Evolutionary conservation across 2,888 invertebrate genomes (phyloP), one percentile per base, ranked within the genome.

Genomic region (Pherbina coryleti): DNA sequence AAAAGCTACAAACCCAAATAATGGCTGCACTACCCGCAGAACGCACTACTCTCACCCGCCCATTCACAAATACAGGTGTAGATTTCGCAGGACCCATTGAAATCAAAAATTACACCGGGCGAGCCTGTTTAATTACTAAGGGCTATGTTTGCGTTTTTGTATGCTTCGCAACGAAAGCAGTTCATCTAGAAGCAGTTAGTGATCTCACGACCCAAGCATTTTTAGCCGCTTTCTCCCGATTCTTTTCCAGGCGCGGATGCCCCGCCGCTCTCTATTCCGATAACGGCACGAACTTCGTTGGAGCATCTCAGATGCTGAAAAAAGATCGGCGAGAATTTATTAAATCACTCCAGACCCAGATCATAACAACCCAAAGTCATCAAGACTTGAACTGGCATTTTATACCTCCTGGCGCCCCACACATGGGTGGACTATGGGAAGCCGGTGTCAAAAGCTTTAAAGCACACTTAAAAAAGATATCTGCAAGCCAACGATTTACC

Each of bases 271-370:
- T 77, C 7, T 77, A 78, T 25, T 78, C 77, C 4, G 76, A 76
- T 28, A 79, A 81, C 25, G 78, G 79, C 1, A 78, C 75, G 8
- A 79, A 79, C 37, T 79, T 80, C 34, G 70, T 79, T 3, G 78
- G 78, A 7, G 76, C 79, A 8, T 76, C 75, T 0, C 67, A 62
- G 14, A 74, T 22, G 44, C 37, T 74, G 57, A 49, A 69, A 11
- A 8, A 25, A 60, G 22, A 80, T 72, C 75, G 78, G 75, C 69
- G 66, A 9, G 28, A 14, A 49, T 25, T 75, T 34, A 1, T 60
- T n/a, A n/a, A 49, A 57, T 25, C 34, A 49, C 44, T 14, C 17
- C 3, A 34, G 25, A 5, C 31, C 31, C 31, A 31, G 5, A 5
- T 31, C 5, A 5, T 31, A 4, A 31, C 3, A 3, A 31, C 3